Base-by-base conservation (phyloP, 2,113 vertebrate species). In the Malurus alboscapulatus region DNA sequence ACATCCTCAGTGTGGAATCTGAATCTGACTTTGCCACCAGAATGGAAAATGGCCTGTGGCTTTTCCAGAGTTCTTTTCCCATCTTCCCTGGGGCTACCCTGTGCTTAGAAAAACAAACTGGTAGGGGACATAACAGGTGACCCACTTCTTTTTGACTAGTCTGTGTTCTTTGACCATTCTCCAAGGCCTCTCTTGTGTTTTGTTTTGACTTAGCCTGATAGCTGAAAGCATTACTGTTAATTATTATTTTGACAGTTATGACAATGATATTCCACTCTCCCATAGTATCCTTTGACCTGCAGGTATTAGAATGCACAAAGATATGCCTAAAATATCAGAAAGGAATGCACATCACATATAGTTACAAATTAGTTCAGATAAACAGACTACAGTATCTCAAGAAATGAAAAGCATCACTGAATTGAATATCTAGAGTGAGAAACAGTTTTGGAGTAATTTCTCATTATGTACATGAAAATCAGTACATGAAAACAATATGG, bases 161-260 rank as follows among this genome's bases (percentile, higher is more conserved):
- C 44, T 82, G 0, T 87, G 42, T 86, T 88, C 44, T 90, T 83
- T 10, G 7, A 44, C 75, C 19, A 14, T 63, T 81, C 59, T 71
- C 57, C 82, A 81, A 45, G 40, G 36, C 36, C 78, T 87, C 59
- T 78, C 55, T 47, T 79, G 44, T 69, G 55, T 66, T 91, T 75
- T 88, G 50, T 57, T 95, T 91, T 92, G 65, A 72, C 36, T 90
- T 86, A 57, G 48, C 53, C 55, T 53, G 65, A 74, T 59, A 65
- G 55, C 47, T 67, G 57, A 94, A 95, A 94, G 61, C 55, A 84
- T 90, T 75, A 47, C 17, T 69, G 62, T 69, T 89, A 91, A 80
- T 90, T 90, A 89, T 48, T 90, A n/a, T 42, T 92, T 77, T 91
- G 61, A 88, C 90, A 87, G 75, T 86, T 90, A 36, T 0, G 12